Evolutionary conservation across 2,797 vertebrate species (phyloP).

Genomic region (Glossophaga mutica): DNA sequence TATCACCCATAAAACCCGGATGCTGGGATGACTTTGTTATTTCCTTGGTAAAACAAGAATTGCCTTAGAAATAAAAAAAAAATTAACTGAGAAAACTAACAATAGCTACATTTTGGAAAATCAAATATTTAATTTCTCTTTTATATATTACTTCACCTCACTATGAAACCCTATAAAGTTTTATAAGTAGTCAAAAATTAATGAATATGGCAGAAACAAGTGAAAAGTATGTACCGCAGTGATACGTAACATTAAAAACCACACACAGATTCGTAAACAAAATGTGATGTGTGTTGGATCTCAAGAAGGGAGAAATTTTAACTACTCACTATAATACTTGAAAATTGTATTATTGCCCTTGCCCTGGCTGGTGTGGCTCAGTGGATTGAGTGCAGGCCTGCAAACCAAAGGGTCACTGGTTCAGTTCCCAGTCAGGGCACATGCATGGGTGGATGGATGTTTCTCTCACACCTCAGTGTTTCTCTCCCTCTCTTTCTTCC

Average conservation of each 20-base stretch:
- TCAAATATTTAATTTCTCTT: neutral
- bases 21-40: neutral
- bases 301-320: neutral
- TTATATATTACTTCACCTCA: neutral
- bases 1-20: neutral
- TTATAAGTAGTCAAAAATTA: neutral
- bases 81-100: neutral
- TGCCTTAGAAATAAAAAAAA: neutral
- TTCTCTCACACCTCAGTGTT: no score
- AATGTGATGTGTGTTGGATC: neutral
- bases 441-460: no score
- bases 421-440: no score
- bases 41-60: constrained; percentile 30
- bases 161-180: neutral
- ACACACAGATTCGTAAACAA: neutral
- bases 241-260: neutral
- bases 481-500: no score
- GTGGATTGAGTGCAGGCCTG: no score
- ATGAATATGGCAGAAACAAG: neutral
- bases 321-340: neutral
- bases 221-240: neutral
- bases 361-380: no score
- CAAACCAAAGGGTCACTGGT: no score
- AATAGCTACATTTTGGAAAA: neutral
- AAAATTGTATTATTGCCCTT: neutral